Conservation (phyloP, 2,888 invertebrate species). For the Craniophora ligustri region DNA sequence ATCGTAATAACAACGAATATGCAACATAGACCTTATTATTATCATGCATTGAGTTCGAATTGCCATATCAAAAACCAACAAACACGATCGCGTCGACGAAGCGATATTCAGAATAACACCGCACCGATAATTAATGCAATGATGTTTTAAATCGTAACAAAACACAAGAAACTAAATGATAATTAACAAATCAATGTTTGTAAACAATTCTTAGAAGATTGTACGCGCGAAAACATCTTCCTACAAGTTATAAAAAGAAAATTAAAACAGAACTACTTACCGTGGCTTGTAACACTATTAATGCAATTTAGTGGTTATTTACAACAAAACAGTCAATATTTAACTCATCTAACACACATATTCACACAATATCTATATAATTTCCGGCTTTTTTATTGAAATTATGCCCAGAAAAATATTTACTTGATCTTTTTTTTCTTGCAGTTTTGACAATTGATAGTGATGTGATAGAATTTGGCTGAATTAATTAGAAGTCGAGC, state of each 20-base stretch:
- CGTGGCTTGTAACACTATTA: conserved; percentile 17
- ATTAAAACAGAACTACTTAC: conserved; percentile 54
- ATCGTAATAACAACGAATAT: conserved; percentile 51
- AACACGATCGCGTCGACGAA: conserved; percentile 58
- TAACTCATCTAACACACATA: conserved; percentile 21
- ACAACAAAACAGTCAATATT: conserved; percentile 11
- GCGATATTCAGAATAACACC: conserved; percentile 75
- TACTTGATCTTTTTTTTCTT: conserved; percentile 53
- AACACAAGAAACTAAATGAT: conserved; percentile 16
- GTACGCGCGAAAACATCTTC: conserved; percentile 69
- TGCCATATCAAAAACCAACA: conserved; percentile 45
- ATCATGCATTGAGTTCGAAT: conserved; percentile 59
- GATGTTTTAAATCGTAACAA: conserved; percentile 56
- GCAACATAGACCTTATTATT: conserved; percentile 62
- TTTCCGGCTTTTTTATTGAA: conserved; percentile 26
- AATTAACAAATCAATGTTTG: conserved; percentile 45
- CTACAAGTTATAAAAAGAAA: conserved; percentile 61
- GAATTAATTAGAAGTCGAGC: too few relatives aligned
- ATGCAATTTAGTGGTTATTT: neutral
- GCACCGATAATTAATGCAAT: conserved; percentile 66
- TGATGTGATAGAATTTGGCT: too few relatives aligned
- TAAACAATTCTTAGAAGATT: conserved; percentile 52
- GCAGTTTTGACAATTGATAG: conserved; percentile 48
- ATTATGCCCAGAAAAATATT: conserved; percentile 57
- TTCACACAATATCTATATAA: conserved; percentile 28